Evolutionary conservation across 2,797 vertebrate genomes (phyloP).

Genomic region (Trichosurus vulpecula): DNA sequence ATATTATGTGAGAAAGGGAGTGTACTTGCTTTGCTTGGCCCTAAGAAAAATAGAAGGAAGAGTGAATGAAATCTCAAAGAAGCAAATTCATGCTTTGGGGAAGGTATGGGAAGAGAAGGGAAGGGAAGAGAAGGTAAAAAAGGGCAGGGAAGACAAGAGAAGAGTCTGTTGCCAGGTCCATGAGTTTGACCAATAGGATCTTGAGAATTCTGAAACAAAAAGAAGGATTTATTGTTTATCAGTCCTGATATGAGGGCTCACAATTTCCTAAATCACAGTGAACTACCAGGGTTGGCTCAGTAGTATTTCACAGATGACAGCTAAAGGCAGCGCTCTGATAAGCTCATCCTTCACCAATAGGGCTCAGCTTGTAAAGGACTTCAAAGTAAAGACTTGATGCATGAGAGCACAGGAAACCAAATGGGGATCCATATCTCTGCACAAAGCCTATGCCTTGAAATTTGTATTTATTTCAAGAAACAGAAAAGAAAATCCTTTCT

Average conservation of each 20-base stretch:
- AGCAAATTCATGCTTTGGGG: background rate
- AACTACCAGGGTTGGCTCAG: background rate
- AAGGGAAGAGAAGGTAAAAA: background rate
- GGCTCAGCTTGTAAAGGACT: background rate
- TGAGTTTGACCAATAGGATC: background rate
- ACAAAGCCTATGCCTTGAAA: background rate
- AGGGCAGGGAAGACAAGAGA: background rate
- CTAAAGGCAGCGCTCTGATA: background rate
- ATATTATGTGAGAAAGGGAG: background rate
- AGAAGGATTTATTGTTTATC: background rate
- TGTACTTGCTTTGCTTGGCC: background rate
- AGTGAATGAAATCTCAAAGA: background rate
- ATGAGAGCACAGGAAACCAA: background rate
- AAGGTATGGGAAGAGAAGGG: background rate
- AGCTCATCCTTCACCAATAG: background rate
- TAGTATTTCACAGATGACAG: background rate
- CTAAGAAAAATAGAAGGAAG: background rate
- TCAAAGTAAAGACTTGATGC: background rate
- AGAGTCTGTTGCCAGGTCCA: background rate
- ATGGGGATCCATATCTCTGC: background rate
- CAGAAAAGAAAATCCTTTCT: background rate
- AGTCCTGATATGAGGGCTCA: background rate
- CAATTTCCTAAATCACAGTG: background rate
- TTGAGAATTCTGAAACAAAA: background rate
- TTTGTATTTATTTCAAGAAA: constrained; percentile 18